Evolutionary conservation across 2,113 vertebrate genomes (phyloP).

Genomic region (Coptodon rendalli): DNA sequence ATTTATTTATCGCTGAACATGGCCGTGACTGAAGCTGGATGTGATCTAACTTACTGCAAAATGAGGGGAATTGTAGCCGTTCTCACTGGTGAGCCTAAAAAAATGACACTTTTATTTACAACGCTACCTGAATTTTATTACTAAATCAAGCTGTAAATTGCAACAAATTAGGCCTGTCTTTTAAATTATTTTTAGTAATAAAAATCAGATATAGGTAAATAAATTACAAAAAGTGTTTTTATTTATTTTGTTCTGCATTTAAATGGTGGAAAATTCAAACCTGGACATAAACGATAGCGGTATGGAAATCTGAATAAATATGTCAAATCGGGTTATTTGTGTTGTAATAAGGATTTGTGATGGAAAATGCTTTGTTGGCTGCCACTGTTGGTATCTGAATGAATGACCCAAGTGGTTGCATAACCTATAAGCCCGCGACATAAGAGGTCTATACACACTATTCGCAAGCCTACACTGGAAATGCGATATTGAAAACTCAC

Average conservation of each 20-base stretch:
- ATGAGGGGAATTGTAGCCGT: slow-evolving; percentile 75
- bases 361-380: not conserved
- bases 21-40: slow-evolving; percentile 73
- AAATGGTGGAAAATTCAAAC: not conserved
- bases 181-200: not conserved
- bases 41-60: slow-evolving; percentile 76
- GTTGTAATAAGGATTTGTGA: not conserved
- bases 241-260: not conserved
- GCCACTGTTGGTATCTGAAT: not conserved
- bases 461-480: not conserved
- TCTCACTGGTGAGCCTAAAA: slow-evolving; percentile 67
- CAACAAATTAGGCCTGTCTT: not conserved
- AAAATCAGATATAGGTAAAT: rapidly evolving
- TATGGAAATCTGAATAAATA: not conserved
- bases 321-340: not conserved
- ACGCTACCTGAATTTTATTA: not conserved
- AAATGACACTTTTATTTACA: not conserved
- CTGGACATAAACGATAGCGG: not conserved
- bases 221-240: not conserved
- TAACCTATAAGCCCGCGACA: slow-evolving; percentile 50
- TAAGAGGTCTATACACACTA: slow-evolving; percentile 5
- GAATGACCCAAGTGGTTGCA: slow-evolving; percentile 45
- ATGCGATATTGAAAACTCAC: not conserved
- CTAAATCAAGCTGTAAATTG: not conserved
- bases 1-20: slow-evolving; percentile 19